Conservation (phyloP, 2,888 invertebrate species). For the Opisthograptis luteolata region DNA sequence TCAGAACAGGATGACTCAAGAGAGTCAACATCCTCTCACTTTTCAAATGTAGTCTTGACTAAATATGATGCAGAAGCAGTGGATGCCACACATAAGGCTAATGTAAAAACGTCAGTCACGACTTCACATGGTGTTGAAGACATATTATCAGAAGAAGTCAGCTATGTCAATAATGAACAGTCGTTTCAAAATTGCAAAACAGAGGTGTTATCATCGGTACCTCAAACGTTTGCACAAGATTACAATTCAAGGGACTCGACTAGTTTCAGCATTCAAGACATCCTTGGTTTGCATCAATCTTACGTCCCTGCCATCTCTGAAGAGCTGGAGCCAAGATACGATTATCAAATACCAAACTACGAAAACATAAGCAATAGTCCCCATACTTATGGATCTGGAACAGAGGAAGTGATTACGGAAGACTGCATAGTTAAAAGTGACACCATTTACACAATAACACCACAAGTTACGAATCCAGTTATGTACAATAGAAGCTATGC, state of each 20-base stretch:
- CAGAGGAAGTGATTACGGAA: constrained; percentile 61
- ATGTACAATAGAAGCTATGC: constrained; percentile 61
- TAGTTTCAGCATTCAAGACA: constrained; percentile 79
- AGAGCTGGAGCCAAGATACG: constrained; percentile 65
- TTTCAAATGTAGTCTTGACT: constrained; percentile 47
- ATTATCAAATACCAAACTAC: constrained; percentile 69
- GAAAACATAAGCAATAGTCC: constrained; percentile 73
- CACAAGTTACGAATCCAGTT: constrained; percentile 57
- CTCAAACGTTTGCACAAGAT: constrained; percentile 69
- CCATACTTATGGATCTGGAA: constrained; percentile 64
- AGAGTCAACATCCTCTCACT: constrained; percentile 60
- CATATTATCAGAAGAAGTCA: constrained; percentile 66
- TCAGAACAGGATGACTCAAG: constrained; percentile 62
- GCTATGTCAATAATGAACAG: constrained; percentile 54
- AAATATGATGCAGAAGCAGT: constrained; percentile 44
- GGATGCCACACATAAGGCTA: constrained; percentile 41
- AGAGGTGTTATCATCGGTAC: constrained; percentile 61
- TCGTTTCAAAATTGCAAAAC: constrained; percentile 61
- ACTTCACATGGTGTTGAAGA: constrained; percentile 76
- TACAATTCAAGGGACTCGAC: constrained; percentile 79
- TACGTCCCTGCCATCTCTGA: constrained; percentile 55
- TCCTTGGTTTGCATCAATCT: constrained; percentile 73
- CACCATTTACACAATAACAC: constrained; percentile 48
- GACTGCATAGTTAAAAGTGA: constrained; percentile 56
- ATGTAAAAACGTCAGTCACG: constrained; percentile 49